Evolutionary conservation across 2,797 vertebrate genomes (phyloP), one percentile per base, ranked within the genome.

Genomic region (Aldrovandia affinis): DNA sequence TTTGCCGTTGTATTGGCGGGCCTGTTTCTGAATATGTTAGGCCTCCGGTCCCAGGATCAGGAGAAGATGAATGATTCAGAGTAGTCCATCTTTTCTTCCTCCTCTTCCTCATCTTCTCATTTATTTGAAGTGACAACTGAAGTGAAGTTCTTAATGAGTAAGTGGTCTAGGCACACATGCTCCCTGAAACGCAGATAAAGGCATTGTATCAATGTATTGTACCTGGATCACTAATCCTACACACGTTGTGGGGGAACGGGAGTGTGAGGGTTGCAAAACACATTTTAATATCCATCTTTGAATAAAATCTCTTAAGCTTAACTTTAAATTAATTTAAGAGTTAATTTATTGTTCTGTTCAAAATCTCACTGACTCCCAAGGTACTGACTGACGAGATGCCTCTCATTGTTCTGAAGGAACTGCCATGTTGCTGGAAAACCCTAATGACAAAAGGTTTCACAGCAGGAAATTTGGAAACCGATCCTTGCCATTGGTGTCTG

Each of bases 391-490:
- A 57, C 28, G n/a, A 15, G 50, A 8, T 70, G 65, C 9, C 25
- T 20, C 30, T 65, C 25, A 9, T 70, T 70, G 2, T 77, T 77
- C 42, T 3, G 73, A 44, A 22, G n/a, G 52, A 55, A 57, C 52
- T 57, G 54, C 28, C 8, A 42, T 20, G 20, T 79, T 78, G 14
- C n/a, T 47, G 22, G 33, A n/a, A 73, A 47, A 14, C 42, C n/a
- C 25, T 12, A 77, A 22, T 12, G 36, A 42, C 73, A 77, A 18
- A n/a, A 77, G 20, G 2, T 47, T 7, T 44, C 20, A 15, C 20
- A 50, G 73, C 75, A n/a, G 65, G 78, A 28, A 55, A 68, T 65
- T 57, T 33, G 25, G 83, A 70, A 84, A 54, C 8, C 1, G 36
- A 22, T 8, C 47, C 2, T 5, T 52, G 57, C 18, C 80, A 52